These are phyloP conservation scores for Cepaea hortensis DNA, from an alignment of 2,888 invertebrate species.

Conservation along the genomic window DNA sequence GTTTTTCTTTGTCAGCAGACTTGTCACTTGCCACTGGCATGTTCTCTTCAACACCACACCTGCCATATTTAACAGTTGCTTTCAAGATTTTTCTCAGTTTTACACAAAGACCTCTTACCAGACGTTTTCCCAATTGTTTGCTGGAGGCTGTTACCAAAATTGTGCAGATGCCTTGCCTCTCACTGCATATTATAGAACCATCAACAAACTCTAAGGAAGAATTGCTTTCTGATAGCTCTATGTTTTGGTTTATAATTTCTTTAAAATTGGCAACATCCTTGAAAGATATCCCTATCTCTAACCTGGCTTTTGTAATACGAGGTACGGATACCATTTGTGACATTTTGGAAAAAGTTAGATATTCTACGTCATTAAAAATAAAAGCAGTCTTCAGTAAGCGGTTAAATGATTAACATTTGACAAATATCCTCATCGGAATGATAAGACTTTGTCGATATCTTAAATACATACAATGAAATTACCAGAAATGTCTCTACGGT, in stretches of 20 bases:
- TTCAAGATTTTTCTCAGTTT: constrained; percentile 1
- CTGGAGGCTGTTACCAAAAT: background rate
- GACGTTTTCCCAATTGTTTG: constrained; percentile 16
- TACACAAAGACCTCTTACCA: background rate
- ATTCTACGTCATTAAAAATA: too few species aligned
- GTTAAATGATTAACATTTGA: too few species aligned
- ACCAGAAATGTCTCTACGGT: too few species aligned
- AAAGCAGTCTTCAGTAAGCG: too few species aligned
- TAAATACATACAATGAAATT: too few species aligned
- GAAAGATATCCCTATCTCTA: background rate
- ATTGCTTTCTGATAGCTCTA: background rate
- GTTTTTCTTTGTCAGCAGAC: background rate
- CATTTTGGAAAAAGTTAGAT: too few species aligned
- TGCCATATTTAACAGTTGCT: constrained; percentile 2
- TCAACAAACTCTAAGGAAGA: constrained; percentile 16
- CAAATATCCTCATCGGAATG: too few species aligned
- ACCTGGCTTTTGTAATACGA: background rate
- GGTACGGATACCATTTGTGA: background rate
- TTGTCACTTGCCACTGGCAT: background rate
- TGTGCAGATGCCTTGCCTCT: background rate
- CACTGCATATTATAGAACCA: constrained; percentile 1
- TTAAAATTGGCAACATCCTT: background rate
- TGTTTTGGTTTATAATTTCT: background rate
- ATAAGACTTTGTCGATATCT: too few species aligned
- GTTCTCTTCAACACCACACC: constrained; percentile 1